Evolutionary conservation across 2,888 invertebrate species (phyloP).

Genomic region (Ennomos fuscantarius): DNA sequence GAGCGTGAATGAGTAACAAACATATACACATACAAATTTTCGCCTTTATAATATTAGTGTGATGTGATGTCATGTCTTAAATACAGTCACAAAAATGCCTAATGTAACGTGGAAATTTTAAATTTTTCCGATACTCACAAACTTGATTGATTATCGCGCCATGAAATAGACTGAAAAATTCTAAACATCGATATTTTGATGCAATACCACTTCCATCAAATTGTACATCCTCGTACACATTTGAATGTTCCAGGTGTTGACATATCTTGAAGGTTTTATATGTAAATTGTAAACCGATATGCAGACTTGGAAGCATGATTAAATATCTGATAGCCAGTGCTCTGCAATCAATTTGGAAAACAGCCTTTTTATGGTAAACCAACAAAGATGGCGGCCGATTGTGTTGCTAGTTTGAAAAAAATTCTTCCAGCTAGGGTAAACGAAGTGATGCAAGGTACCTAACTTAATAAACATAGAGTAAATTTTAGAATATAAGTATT

Average conservation of each 20-base stretch:
- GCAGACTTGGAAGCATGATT: conserved; percentile 10
- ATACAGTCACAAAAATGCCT: too few relatives aligned
- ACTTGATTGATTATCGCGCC: too few relatives aligned
- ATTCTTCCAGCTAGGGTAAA: background rate
- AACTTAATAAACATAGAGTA: too few relatives aligned
- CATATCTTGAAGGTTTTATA: conserved; percentile 1
- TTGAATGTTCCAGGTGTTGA: conserved; percentile 14
- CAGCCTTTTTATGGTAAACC: conserved; percentile 18
- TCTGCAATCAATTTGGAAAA: conserved; percentile 16
- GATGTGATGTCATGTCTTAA: too few relatives aligned
- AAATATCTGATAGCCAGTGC: conserved; percentile 4
- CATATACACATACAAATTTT: too few relatives aligned
- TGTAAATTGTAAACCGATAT: conserved; percentile 15
- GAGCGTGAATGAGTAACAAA: too few relatives aligned
- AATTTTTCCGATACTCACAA: too few relatives aligned
- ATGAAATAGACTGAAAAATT: too few relatives aligned
- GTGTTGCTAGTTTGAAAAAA: conserved; percentile 7
- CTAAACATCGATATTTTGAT: conserved; percentile 3
- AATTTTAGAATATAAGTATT: too few relatives aligned
- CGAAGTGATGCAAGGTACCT: too few relatives aligned
- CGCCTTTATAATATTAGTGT: too few relatives aligned
- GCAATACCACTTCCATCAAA: conserved; percentile 1
- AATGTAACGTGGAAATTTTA: too few relatives aligned
- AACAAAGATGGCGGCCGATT: conserved; percentile 3
- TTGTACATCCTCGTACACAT: background rate